Evolutionary conservation across 2,797 vertebrate genomes (phyloP).

Genomic region (Etheostoma perlongum): DNA sequence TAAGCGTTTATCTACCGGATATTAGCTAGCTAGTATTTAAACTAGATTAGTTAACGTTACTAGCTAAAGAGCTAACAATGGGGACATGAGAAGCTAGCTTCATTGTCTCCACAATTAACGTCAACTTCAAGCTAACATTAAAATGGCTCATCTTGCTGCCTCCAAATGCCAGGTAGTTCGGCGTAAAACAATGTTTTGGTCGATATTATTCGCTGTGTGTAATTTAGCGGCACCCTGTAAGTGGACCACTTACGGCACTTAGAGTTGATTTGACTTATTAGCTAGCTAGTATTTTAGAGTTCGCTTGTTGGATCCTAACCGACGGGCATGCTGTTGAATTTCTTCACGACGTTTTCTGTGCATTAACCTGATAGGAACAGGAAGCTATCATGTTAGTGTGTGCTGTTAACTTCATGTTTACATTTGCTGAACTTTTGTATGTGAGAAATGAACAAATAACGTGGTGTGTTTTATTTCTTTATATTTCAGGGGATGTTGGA

Average conservation of each 20-base stretch:
- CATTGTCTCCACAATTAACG: constrained; percentile 64
- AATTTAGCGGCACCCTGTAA: background rate
- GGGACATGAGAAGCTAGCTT: constrained; percentile 40
- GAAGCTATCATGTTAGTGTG: background rate
- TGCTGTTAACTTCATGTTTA: background rate
- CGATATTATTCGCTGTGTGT: background rate
- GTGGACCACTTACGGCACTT: background rate
- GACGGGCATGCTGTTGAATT: background rate
- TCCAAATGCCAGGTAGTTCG: background rate
- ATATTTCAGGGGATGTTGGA: constrained; percentile 92
- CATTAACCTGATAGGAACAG: background rate
- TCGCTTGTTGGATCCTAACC: background rate
- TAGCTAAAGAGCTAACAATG: constrained; percentile 73
- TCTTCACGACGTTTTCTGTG: background rate
- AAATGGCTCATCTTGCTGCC: background rate
- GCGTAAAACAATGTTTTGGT: background rate
- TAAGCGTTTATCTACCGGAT: rapidly evolving
- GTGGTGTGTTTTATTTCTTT: background rate
- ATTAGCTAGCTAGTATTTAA: background rate
- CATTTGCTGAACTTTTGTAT: rapidly evolving
- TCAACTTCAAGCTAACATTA: constrained; percentile 35
- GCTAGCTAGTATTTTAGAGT: background rate
- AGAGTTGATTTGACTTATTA: background rate
- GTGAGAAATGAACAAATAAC: background rate
- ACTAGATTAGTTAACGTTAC: background rate